These are phyloP conservation scores for Drosophila testacea DNA, from an alignment of 2,888 invertebrate genomes.

Conservation along the genomic window DNA sequence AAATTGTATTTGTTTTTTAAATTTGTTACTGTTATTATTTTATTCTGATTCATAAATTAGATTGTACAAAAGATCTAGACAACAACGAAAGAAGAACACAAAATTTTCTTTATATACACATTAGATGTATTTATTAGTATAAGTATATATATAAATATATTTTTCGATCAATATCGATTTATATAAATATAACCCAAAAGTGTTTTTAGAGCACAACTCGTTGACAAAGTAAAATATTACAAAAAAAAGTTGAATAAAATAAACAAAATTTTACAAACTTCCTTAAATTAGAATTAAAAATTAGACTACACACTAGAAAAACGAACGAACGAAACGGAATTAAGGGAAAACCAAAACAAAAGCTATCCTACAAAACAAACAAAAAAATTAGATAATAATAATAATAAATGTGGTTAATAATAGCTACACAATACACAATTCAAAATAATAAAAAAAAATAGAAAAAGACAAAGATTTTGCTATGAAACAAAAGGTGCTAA, in stretches of 20 bases:
- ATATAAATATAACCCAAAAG: constrained; percentile 50
- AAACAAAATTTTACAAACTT: constrained; percentile 49
- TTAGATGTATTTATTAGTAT: constrained; percentile 28
- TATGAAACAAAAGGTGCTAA: constrained; percentile 53
- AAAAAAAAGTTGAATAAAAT: constrained; percentile 23
- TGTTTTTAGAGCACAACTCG: constrained; percentile 73
- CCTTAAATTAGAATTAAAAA: constrained; percentile 36
- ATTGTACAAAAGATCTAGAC: constrained; percentile 46
- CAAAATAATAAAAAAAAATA: constrained; percentile 13
- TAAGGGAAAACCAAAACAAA: constrained; percentile 24
- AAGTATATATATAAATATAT: neutral
- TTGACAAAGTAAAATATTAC: constrained; percentile 27
- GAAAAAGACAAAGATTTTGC: constrained; percentile 36
- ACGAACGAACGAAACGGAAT: constrained; percentile 40
- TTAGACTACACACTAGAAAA: constrained; percentile 56
- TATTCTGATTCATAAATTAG: constrained; percentile 39
- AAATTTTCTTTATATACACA: constrained; percentile 20
- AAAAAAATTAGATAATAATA: constrained; percentile 17
- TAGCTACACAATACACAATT: constrained; percentile 28
- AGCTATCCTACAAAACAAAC: constrained; percentile 34
- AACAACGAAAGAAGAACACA: constrained; percentile 47
- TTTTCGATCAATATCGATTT: neutral
- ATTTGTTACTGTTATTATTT: constrained; percentile 9
- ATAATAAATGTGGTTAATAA: constrained; percentile 37
- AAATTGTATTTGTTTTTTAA: neutral